These are phyloP conservation scores for Ganaspis sp. DNA, from an alignment of 1,140 invertebrate genomes.

Conservation along the genomic window DNA sequence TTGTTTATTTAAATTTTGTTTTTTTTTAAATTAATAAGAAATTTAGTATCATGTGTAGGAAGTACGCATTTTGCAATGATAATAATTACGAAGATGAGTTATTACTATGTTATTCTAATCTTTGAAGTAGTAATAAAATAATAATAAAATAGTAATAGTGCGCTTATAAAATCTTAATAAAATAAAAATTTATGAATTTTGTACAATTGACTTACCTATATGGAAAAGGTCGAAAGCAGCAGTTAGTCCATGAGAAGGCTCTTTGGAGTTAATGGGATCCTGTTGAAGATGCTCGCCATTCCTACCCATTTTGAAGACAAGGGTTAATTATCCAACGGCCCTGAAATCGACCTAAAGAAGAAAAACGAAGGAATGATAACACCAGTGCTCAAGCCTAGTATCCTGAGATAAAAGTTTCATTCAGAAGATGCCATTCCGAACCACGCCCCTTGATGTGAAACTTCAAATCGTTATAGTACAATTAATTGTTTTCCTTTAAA, in stretches of 20 bases:
- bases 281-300: constrained; percentile 71
- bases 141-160: too few relatives aligned
- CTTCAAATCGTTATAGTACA: not conserved
- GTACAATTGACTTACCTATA: too few relatives aligned
- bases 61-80: too few relatives aligned
- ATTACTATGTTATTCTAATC: too few relatives aligned
- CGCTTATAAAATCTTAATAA: too few relatives aligned
- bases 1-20: too few relatives aligned
- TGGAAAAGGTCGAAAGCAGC: constrained; percentile 41
- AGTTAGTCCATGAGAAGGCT: constrained; percentile 49
- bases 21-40: too few relatives aligned
- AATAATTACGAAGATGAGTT: too few relatives aligned
- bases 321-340: constrained; percentile 53
- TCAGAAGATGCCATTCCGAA: constrained; percentile 74
- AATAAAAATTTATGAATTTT: too few relatives aligned
- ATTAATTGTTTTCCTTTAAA: constrained; percentile 37
- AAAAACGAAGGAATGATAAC: constrained; percentile 52
- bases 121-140: too few relatives aligned
- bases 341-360: constrained; percentile 53
- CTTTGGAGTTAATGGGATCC: constrained; percentile 64
- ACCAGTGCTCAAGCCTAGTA: constrained; percentile 62
- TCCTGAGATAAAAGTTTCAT: constrained; percentile 71
- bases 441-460: constrained; percentile 68
- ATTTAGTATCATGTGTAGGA: too few relatives aligned
- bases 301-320: constrained; percentile 61